Base-by-base conservation (phyloP, 2,797 vertebrate genomes). In the Neosilurus mollespiculum region DNA sequence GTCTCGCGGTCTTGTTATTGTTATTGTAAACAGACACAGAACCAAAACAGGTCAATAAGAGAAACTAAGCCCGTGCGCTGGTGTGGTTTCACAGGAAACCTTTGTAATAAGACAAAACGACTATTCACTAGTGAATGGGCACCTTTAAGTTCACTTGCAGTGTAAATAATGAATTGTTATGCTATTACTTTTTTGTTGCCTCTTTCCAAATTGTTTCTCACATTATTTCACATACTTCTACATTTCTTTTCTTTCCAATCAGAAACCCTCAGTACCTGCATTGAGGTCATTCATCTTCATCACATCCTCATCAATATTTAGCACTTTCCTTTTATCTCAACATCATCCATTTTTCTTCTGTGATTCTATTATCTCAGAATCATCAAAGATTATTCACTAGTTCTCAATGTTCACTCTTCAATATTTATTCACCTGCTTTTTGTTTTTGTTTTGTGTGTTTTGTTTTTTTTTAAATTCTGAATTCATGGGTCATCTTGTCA, bases 331-430 rank as follows among this genome's bases (percentile, higher is more conserved):
- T 75, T 10, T 12, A 58, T 7, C 9, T 8, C 54, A 30, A 76
- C 18, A 37, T 76, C 18, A n/a, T 56, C 30, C 6, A 37, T 34
- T 76, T 58, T 58, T 75, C 72, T 58, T 87, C 81, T 78, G 83
- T 49, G 4, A 88, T 88, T 80, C 83, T 92, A 87, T 73, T 86
- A 72, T 88, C 77, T 85, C 83, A 73, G 64, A 86, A 85, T 80
- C 72, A 86, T 84, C 70, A 8, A 26, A n/a, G 34, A 20, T 10
- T 56, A 56, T 87, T 81, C 64, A 70, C 66, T 62, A 49, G 22
- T 43, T 66, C 43, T 37, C 56, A 54, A 26, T n/a, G 90, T 89
- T 88, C 91, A 89, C 84, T 72, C 61, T 73, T 86, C 51, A 87
- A 91, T 81, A 86, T 92, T 67, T 81, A 67, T 64, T 67, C 76